phyloP scores from a whole-genome alignment of 2,888 invertebrate genomes.

The Heptascelio sp. region DNA sequence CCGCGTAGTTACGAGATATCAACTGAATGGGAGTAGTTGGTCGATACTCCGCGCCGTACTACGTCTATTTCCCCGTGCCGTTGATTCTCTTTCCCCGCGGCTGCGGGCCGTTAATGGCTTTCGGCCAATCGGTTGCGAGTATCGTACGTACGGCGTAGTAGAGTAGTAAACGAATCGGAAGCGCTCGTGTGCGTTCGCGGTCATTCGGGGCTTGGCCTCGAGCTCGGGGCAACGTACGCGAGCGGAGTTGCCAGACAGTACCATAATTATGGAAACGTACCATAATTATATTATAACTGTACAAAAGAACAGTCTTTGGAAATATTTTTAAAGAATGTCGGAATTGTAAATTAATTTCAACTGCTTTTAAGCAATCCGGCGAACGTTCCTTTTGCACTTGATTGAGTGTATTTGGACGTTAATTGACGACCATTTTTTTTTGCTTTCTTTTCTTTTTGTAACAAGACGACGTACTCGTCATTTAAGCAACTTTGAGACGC shows the following conservation, averaged over 20 bases:
- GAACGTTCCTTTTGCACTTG: no score
- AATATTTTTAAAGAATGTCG: no score
- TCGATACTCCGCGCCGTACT: constrained; percentile 76
- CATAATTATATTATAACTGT: no score
- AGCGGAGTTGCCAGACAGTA: constrained; percentile 4
- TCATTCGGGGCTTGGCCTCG: constrained; percentile 41
- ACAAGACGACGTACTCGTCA: no score
- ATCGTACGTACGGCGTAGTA: constrained; percentile 65
- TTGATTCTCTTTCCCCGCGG: constrained; percentile 38
- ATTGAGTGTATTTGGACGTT: no score
- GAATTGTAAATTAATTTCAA: no score
- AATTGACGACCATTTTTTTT: no score
- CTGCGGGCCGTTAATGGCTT: constrained; percentile 54
- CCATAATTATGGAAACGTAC: no score
- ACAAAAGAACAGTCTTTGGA: no score
- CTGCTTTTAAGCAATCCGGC: no score
- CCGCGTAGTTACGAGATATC: constrained; percentile 51
- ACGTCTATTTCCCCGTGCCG: constrained; percentile 57
- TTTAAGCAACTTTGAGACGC: no score
- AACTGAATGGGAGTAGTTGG: constrained; percentile 79
- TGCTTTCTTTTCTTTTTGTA: no score
- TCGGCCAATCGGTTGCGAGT: constrained; percentile 58
- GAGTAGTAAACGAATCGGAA: constrained; percentile 51
- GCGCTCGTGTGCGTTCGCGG: not conserved
- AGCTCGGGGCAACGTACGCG: constrained; percentile 47